Base-by-base conservation (phyloP, 2,888 invertebrate genomes). In the Nasonia oneida region DNA sequence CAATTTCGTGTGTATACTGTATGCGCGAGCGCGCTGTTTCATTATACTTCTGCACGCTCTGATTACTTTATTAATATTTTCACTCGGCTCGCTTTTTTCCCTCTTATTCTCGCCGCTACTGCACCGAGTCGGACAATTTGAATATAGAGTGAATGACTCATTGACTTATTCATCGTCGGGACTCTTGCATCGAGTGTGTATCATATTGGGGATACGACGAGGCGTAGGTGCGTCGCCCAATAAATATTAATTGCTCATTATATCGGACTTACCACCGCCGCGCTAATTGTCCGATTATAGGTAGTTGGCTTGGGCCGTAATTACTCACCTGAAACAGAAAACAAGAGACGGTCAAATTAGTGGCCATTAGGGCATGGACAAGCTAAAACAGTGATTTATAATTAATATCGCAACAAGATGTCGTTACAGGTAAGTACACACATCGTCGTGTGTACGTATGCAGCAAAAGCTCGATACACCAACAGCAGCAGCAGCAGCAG, bases 321-420 rank as follows among this genome's bases (percentile, higher is more conserved):
- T 91, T 91, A 92, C 92, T 92, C 91, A 92, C 92, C 92, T 92
- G 90, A 39, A 92, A 92, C 88, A 91, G 81, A 88, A 87, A 89
- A 88, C 42, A 80, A 75, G 64, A 67, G 67, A 67, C 23, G 33
- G 14, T 29, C 15, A 67, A 67, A 33, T 67, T 67, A 29, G 67
- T 67, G 37, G 37, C 10, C 33, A 29, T 67, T 8, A 4, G 33
- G 23, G 10, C 29, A 14, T 12, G 8, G 4, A 33, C 29, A 33
- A 67, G 15, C 10, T 47, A 47, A 47, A 47, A 47, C 47, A 12
- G 12, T 47, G 47, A 12, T 47, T 47, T 47, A 47, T 12, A 47
- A 47, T 47, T 47, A 47, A 47, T 12, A 42, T 42, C 10, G 42
- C 42, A 42, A 12, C 42, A 42, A 42, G 42, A 42, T 42, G 12